phyloP scores from a whole-genome alignment of 2,113 vertebrate species.

The Petaurus breviceps region DNA sequence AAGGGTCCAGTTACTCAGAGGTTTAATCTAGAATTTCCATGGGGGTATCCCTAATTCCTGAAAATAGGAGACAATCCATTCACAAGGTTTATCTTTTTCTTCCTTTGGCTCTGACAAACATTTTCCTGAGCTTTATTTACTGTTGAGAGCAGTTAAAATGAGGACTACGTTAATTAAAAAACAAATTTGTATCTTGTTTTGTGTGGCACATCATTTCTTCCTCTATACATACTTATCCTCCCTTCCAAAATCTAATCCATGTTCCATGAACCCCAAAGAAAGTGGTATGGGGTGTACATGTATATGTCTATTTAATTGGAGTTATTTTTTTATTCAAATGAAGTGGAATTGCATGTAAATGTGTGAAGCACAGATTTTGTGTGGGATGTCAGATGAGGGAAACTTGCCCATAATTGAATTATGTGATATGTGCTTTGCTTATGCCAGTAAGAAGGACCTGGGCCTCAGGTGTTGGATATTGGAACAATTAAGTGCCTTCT shows the following conservation, averaged over 20 bases:
- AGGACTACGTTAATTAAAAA: slow-evolving; percentile 81
- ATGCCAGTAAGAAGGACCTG: slow-evolving; percentile 21
- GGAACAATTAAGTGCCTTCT: slow-evolving; percentile 63
- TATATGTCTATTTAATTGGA: slow-evolving; percentile 1
- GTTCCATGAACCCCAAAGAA: not conserved
- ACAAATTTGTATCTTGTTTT: slow-evolving; percentile 71
- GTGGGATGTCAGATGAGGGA: slow-evolving; percentile 43
- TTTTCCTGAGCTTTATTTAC: slow-evolving; percentile 77
- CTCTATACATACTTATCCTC: slow-evolving; percentile 39
- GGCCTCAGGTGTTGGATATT: slow-evolving; percentile 60
- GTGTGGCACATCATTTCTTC: slow-evolving; percentile 69
- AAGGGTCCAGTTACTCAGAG: slow-evolving; percentile 84
- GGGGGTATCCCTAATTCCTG: slow-evolving; percentile 76
- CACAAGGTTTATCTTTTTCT: slow-evolving; percentile 72
- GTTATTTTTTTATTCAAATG: slow-evolving; percentile 52
- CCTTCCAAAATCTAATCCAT: slow-evolving; percentile 8
- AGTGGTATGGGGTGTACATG: slow-evolving; percentile 14
- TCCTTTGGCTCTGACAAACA: slow-evolving; percentile 67
- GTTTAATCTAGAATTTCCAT: slow-evolving; percentile 85
- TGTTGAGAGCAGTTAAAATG: slow-evolving; percentile 71
- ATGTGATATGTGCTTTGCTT: slow-evolving; percentile 40
- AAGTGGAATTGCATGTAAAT: slow-evolving; percentile 28
- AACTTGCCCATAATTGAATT: slow-evolving; percentile 34
- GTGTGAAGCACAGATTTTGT: slow-evolving; percentile 63
- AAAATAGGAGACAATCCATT: slow-evolving; percentile 82